Evolutionary conservation across 2,797 vertebrate species (phyloP).

Genomic region (Dendrocincla fuliginosa): DNA sequence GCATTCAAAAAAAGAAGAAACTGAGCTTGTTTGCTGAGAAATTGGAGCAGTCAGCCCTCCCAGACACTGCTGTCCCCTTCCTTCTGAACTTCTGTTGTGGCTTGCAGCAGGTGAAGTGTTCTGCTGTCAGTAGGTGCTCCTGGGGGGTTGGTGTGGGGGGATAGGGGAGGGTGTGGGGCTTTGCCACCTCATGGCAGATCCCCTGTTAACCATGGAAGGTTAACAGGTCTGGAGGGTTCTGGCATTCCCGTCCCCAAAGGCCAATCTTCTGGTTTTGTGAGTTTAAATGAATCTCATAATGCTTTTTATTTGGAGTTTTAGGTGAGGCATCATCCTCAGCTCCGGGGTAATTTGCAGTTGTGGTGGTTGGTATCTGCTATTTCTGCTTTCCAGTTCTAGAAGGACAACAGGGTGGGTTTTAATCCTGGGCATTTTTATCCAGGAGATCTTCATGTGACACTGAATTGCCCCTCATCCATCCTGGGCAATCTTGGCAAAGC

Average conservation of each 20-base stretch:
- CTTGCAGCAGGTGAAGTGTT: background rate
- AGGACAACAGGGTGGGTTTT: background rate
- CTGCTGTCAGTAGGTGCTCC: background rate
- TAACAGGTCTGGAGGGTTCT: background rate
- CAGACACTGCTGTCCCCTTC: rapidly evolving
- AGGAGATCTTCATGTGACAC: background rate
- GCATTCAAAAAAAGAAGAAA: background rate
- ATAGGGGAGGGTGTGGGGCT: background rate
- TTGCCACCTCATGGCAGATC: background rate
- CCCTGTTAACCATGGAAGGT: background rate
- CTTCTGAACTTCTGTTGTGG: background rate
- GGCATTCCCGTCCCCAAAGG: background rate
- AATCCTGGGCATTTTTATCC: background rate
- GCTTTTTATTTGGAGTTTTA: background rate
- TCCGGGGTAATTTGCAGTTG: background rate
- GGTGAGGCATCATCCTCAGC: background rate
- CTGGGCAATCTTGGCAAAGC: background rate
- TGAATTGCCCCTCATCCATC: background rate
- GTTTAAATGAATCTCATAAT: background rate
- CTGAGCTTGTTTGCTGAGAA: background rate
- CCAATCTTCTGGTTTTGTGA: background rate
- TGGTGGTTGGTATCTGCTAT: rapidly evolving
- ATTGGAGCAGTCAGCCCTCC: background rate
- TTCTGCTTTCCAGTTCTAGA: background rate
- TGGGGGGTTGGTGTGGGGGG: background rate